These are phyloP conservation scores for Pseudococcus jackbeardsleyi DNA, from an alignment of 2,888 invertebrate genomes.

Conservation along the genomic window DNA sequence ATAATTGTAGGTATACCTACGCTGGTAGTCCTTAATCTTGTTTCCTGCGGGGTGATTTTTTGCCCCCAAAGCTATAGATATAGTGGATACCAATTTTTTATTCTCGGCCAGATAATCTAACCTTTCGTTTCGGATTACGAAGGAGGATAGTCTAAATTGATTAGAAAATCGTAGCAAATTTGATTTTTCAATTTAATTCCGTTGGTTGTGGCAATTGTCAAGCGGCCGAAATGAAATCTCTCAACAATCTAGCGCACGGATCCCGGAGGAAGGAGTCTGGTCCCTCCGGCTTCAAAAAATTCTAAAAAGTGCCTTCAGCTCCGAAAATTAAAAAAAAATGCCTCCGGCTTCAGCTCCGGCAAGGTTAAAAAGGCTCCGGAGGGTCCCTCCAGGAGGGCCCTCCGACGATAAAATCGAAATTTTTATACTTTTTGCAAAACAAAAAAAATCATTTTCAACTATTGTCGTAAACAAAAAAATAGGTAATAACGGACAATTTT, in stretches of 20 bases:
- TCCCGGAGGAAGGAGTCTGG: too few relatives aligned
- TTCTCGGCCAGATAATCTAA: neutral
- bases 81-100: neutral
- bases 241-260: neutral
- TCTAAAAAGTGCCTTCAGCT: too few relatives aligned
- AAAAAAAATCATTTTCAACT: too few relatives aligned
- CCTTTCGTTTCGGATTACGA: neutral
- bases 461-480: too few relatives aligned
- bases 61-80: neutral
- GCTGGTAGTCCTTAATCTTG: conserved; percentile 15
- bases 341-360: too few relatives aligned
- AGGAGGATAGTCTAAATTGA: neutral
- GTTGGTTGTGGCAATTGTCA: neutral
- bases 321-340: too few relatives aligned
- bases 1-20: neutral
- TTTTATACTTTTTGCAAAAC: too few relatives aligned
- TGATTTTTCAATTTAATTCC: conserved; percentile 8
- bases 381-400: too few relatives aligned
- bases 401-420: too few relatives aligned
- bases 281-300: too few relatives aligned
- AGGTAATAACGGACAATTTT: too few relatives aligned
- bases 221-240: neutral
- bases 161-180: conserved; percentile 17
- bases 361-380: too few relatives aligned
- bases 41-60: neutral